phyloP scores from a whole-genome alignment of 2,797 vertebrate species.

The Avahi laniger region DNA sequence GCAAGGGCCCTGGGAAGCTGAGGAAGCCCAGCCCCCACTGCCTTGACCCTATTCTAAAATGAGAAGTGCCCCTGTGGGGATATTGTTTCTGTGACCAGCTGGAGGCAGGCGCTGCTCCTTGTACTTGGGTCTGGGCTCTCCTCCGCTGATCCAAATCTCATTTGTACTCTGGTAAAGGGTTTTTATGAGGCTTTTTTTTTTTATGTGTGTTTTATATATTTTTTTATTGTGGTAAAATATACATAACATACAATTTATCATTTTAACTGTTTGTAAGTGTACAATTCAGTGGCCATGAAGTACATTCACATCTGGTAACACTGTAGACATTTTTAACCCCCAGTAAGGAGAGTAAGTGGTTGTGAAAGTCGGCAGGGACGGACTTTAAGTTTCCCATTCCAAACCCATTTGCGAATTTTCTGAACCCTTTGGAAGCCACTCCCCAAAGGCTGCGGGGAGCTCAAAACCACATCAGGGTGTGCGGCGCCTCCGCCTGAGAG shows the following conservation, averaged over 20 bases:
- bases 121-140: neutral
- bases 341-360: neutral
- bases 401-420: neutral
- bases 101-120: neutral
- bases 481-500: neutral
- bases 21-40: neutral
- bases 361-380: neutral
- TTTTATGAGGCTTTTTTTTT: neutral
- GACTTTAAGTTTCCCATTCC: neutral
- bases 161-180: neutral
- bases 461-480: neutral
- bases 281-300: neutral
- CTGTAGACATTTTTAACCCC: neutral
- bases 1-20: neutral
- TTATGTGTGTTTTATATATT: neutral
- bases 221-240: neutral
- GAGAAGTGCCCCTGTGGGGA: too few relatives aligned
- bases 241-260: neutral
- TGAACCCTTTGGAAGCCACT: neutral
- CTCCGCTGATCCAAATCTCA: neutral
- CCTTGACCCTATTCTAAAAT: neutral
- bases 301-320: neutral
- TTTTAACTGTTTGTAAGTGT: neutral
- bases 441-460: neutral
- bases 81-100: accelerated